A percentile compares a stretch with the other conserved stretches of the same genome.
Conservation (phyloP, 2,888 invertebrate genomes). For the Drosophila hamatofila region DNA sequence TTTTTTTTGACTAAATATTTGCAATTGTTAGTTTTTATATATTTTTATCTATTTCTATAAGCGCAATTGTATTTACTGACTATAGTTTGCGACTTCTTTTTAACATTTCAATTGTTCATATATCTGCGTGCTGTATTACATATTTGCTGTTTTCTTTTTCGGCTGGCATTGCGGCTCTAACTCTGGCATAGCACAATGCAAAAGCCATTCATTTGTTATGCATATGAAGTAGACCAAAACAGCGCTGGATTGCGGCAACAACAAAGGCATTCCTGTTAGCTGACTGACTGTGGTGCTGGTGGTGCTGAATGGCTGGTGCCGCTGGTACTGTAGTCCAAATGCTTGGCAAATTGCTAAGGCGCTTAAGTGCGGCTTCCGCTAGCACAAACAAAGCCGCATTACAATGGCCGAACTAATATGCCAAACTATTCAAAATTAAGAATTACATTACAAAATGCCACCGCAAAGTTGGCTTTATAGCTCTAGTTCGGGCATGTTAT, state of each 20-base stretch:
- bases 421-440: conserved; percentile 13
- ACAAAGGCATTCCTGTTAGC: conserved; percentile 36
- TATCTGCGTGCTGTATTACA: conserved; percentile 22
- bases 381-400: conserved; percentile 17
- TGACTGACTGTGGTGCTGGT: conserved; percentile 16
- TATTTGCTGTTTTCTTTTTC: conserved; percentile 2
- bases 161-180: conserved; percentile 18
- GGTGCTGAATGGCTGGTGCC: neutral
- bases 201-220: conserved; percentile 78
- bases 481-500: neutral
- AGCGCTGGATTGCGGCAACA: conserved; percentile 48
- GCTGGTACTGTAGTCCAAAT: conserved; percentile 28
- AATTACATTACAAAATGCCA: conserved; percentile 18
- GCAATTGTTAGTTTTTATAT: conserved; percentile 67
- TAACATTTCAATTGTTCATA: conserved; percentile 71
- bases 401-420: conserved; percentile 20
- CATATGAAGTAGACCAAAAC: conserved; percentile 71
- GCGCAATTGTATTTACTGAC: conserved; percentile 44
- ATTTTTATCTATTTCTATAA: conserved; percentile 55
- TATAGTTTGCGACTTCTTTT: conserved; percentile 38
- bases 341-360: conserved; percentile 52
- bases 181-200: conserved; percentile 56
- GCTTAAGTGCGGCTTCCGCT: conserved; percentile 61
- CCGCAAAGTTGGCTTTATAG: neutral
- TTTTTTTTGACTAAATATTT: conserved; percentile 74